Base-by-base conservation (phyloP, 2,888 invertebrate genomes). In the Lacanobia oleracea region DNA sequence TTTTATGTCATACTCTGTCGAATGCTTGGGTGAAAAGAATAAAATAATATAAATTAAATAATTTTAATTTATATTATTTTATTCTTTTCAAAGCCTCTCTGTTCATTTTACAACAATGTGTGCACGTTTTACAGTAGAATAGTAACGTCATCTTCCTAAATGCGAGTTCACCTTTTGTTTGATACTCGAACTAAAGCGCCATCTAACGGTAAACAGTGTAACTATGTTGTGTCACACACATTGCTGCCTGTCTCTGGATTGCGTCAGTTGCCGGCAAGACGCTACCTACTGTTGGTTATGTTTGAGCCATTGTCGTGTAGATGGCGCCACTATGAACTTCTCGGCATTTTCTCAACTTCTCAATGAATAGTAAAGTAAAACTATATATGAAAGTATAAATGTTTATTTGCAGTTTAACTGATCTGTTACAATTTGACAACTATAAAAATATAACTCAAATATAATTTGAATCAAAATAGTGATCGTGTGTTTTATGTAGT, bases 261-360 rank as follows among this genome's bases (percentile, higher is more conserved):
- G 27, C 33, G 43, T 27, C 63, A 18, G 8, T 48, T 5, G 8
- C 53, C 14, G 23, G 18, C 14, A 16, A n/a, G 5, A 14, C 53
- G 14, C 33, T 40, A 23, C 1, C 8, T 23, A 37, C 1, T 27
- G 50, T 40, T n/a, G n/a, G 40, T 45, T 12, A 48, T 37, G 40
- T 57, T 65, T 61, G 18, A 53, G 18, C 12, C 18, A 40, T 27
- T 37, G 0, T 37, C 21, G 16, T 43, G 21, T 79, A 78, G 77
- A 66, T 79, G 77, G 75, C 79, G 65, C 53, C 37, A 50, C 56
- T 21, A 62, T 43, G 43, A 48, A 16, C 33, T 16, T 50, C 2
- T 57, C 10, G 1, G 21, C 60, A 23, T 48, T 14, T 66, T 40
- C 27, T n/a, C 23, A 10, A 45, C 18, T 23, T 10, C 7, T 14